phyloP scores from a whole-genome alignment of 2,113 vertebrate species.

The Hyla sarda region DNA sequence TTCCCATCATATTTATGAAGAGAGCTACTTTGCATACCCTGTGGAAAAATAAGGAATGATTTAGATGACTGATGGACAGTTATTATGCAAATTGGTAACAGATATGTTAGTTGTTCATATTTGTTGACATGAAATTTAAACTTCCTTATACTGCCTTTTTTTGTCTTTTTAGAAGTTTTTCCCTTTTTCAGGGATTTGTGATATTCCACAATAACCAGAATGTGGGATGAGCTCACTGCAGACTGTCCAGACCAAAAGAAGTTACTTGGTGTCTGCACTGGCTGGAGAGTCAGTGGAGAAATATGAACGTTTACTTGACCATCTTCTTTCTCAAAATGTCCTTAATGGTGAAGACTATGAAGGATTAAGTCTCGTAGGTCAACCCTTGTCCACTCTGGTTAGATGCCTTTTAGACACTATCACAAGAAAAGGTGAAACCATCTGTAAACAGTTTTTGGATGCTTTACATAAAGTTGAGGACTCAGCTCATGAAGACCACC shows the following conservation, averaged over 20 bases:
- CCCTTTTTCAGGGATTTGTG: too few relatives aligned
- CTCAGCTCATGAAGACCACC: background rate
- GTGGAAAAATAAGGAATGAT: too few relatives aligned
- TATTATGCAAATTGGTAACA: too few relatives aligned
- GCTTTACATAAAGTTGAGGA: constrained; percentile 67
- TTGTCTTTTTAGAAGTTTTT: background rate
- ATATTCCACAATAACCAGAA: constrained; percentile 52
- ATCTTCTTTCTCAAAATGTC: constrained; percentile 75
- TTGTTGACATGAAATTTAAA: background rate
- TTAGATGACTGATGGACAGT: too few relatives aligned
- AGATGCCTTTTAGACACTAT: constrained; percentile 78
- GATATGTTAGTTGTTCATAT: background rate
- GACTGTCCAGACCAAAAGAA: constrained; percentile 73
- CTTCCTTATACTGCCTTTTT: background rate
- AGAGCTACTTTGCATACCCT: too few relatives aligned
- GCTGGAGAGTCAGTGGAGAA: constrained; percentile 75
- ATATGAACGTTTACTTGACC: constrained; percentile 79
- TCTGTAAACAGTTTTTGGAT: constrained; percentile 68
- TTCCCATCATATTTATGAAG: too few relatives aligned
- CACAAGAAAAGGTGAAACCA: constrained; percentile 73
- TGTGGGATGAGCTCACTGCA: constrained; percentile 73
- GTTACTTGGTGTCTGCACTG: constrained; percentile 73
- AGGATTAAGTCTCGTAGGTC: constrained; percentile 66
- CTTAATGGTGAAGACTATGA: constrained; percentile 83
- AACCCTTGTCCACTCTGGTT: constrained; percentile 70